Base-by-base conservation (phyloP, 2,113 vertebrate genomes). In the Centropristis striata region DNA sequence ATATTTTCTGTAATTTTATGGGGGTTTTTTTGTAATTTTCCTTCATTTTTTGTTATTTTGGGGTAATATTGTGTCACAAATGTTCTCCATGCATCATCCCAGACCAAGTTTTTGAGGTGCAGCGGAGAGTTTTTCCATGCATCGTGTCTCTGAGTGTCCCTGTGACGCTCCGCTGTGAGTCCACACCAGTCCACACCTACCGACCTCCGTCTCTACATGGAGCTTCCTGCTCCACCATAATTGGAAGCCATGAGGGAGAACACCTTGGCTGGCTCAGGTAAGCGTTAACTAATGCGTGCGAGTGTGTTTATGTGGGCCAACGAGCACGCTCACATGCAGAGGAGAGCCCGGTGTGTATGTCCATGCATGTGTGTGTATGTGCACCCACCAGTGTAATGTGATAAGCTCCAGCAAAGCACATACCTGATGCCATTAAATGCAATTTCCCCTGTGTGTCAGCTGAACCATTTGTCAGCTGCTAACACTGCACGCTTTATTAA, bases 401-500 rank as follows among this genome's bases (percentile, higher is more conserved):
- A 93, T 92, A 92, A 93, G 91, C 91, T 92, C 87, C 87, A 84
- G 92, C 88, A 91, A 92, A 95, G 93, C 92, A 93, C 94, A 93
- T 95, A 94, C 94, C 93, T 94, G 94, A 94, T 93, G 94, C 91
- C 90, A 94, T 94, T 94, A 93, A 93, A 93, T 90, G 85, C 92
- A 90, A 93, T 94, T 92, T 94, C 94, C 94, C 95, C 88, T 75
- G 94, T 93, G 94, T 93, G 90, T 92, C 91, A 86, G 87, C 85
- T 61, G 76, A 90, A 91, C 92, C 90, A 94, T 94, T 94, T 95
- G 94, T 95, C 94, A 95, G 93, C 95, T 95, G 94, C 93, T 93
- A 94, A 94, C 90, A 92, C 92, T 92, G 93, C 93, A 92, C 89
- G 92, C 94, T 95, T 93, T 95, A 95, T 95, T 94, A 94, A 94